Conservation (phyloP, 1,140 invertebrate genomes). For the Drosophila funebris region DNA sequence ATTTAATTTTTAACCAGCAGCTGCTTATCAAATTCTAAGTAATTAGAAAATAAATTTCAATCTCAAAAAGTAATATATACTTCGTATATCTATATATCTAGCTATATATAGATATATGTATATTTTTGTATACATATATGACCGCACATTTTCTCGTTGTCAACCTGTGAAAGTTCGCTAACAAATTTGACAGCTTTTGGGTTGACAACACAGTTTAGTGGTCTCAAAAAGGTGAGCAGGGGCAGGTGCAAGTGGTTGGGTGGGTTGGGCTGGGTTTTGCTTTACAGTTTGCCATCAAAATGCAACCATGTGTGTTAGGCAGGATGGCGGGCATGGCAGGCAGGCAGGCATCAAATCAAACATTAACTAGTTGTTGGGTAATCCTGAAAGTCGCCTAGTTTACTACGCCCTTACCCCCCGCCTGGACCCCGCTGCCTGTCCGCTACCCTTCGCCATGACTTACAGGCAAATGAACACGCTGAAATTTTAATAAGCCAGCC, state of each 20-base stretch:
- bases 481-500: slow-evolving; percentile 80
- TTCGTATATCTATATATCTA: no score
- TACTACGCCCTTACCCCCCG: slow-evolving; percentile 19
- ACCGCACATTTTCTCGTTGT: slow-evolving; percentile 3
- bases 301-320: slow-evolving; percentile 58
- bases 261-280: not conserved
- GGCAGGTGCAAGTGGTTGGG: not conserved
- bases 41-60: slow-evolving; percentile 16
- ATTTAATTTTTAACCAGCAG: not conserved
- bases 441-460: slow-evolving; percentile 32
- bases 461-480: slow-evolving; percentile 77
- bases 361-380: slow-evolving; percentile 75
- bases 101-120: no score
- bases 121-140: not conserved
- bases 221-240: slow-evolving; percentile 1
- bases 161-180: slow-evolving; percentile 12
- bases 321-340: slow-evolving; percentile 1
- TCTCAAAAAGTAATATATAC: not conserved
- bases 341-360: slow-evolving; percentile 60
- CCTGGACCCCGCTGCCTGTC: not conserved
- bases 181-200: slow-evolving; percentile 31
- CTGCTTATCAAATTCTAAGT: slow-evolving; percentile 3
- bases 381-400: slow-evolving; percentile 52
- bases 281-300: slow-evolving; percentile 22
- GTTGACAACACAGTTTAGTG: slow-evolving; percentile 20